Evolutionary conservation across 2,113 vertebrate species (phyloP), one percentile per base, ranked within the genome.

Genomic region (Trogon surrucura): DNA sequence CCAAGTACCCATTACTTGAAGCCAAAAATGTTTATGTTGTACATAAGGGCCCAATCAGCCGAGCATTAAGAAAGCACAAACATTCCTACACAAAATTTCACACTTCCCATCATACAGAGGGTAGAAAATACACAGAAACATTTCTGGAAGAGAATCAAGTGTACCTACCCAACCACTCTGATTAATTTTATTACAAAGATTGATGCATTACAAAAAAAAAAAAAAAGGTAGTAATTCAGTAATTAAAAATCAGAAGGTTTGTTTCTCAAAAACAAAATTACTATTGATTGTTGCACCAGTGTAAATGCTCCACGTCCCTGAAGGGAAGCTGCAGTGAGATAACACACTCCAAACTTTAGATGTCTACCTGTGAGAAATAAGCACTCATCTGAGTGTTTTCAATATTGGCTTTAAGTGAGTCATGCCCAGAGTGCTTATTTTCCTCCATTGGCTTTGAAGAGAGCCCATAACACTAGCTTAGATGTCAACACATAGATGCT

Each of bases 1-100:
- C 83, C 78, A 89, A 97, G 78, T 91, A 75, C 91, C 72, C 71
- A 62, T 11, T 85, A 94, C 56, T 87, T 80, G 78, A 85, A 92
- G 95, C 60, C 78, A 83, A 62, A 97, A 93, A 89, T 58, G 27
- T 64, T 80, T 88, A 61, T 26, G 8, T 26, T 83, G 19, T 45
- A 95, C 91, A 36, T 64, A 71, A 75, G 83, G 85, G 58, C 23
- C 61, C 75, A 97, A 96, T 96, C 89, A 98, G 86, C 65, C 11
- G n/a, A 95, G 58, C 86, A 86, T 84, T 93, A 88, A 73, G 88
- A 93, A 54, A 86, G 64, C 85, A 88, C 61, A 17, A 70, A 85
- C 73, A 93, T 71, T 91, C 88, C 80, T 87, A 91, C 85, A 93
- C 85, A 89, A 64, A 51, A 92, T 34, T 82, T 92, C 81, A 93